phyloP scores from a whole-genome alignment of 2,113 vertebrate species.

The Rhinolophus sinicus region DNA sequence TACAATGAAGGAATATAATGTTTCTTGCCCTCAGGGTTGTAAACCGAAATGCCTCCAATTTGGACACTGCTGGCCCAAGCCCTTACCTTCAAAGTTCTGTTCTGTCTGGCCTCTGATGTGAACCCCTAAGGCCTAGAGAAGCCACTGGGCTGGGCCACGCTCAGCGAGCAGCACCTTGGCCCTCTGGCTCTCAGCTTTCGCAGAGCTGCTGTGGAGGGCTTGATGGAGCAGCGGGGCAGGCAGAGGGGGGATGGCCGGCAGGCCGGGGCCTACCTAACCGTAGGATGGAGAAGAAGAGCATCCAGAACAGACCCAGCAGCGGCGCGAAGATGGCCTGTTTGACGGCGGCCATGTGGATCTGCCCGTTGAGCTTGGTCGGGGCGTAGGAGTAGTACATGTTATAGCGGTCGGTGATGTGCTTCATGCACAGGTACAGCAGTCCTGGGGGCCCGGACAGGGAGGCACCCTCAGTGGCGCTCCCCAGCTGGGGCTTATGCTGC shows the following conservation, averaged over 20 bases:
- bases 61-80: neutral
- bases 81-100: neutral
- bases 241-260: accelerated
- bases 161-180: accelerated
- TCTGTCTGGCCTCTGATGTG: accelerated
- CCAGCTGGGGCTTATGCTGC: neutral
- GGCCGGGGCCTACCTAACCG: conserved; percentile 88
- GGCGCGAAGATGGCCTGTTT: conserved; percentile 94
- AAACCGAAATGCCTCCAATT: neutral
- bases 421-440: conserved; percentile 94
- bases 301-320: conserved; percentile 96
- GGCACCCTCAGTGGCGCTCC: neutral
- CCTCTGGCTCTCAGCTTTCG: accelerated
- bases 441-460: conserved; percentile 82
- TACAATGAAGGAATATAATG: neutral
- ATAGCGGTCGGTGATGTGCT: conserved; percentile 97
- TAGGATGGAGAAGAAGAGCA: conserved; percentile 97
- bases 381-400: conserved; percentile 98
- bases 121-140: neutral
- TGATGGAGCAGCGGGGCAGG: neutral
- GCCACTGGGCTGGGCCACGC: accelerated
- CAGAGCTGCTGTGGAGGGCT: neutral
- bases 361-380: conserved; percentile 95
- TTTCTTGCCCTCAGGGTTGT: neutral
- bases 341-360: conserved; percentile 92